phyloP scores from a whole-genome alignment of 2,888 invertebrate species.

The Incurvaria masculella region DNA sequence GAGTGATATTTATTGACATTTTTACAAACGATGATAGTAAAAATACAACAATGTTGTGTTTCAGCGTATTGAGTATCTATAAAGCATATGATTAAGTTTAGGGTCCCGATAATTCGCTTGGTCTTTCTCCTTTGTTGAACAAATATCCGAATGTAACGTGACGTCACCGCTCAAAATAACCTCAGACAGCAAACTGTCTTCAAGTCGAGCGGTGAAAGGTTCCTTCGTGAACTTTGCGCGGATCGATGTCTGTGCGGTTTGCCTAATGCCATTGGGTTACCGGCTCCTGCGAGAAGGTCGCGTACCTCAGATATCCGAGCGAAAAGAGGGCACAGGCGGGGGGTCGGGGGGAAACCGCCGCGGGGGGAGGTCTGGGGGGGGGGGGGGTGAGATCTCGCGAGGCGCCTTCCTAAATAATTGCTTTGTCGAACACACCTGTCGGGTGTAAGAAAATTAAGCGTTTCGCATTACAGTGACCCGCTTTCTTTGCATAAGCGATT shows the following conservation, averaged over 20 bases:
- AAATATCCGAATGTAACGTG: no score
- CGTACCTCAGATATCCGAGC: neutral
- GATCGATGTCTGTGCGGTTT: neutral
- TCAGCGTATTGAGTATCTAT: no score
- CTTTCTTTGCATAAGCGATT: neutral
- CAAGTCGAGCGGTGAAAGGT: no score
- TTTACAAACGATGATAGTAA: no score
- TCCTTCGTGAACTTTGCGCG: neutral
- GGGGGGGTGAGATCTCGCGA: slow-evolving; percentile 40
- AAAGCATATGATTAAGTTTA: no score
- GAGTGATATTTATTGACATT: no score
- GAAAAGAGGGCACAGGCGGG: no score
- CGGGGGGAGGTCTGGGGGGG: slow-evolving; percentile 21
- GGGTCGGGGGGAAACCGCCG: neutral
- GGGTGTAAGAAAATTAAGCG: slow-evolving; percentile 55
- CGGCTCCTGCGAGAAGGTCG: neutral
- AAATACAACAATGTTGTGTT: no score
- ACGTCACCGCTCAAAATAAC: no score
- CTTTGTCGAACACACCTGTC: slow-evolving; percentile 57
- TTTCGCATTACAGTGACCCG: slow-evolving; percentile 30
- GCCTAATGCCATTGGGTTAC: neutral
- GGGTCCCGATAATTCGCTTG: no score
- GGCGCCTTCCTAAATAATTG: slow-evolving; percentile 52
- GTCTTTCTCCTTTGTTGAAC: no score
- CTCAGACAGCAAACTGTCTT: no score